Evolutionary conservation across 2,888 invertebrate species (phyloP).

Genomic region (Ctena decussata): DNA sequence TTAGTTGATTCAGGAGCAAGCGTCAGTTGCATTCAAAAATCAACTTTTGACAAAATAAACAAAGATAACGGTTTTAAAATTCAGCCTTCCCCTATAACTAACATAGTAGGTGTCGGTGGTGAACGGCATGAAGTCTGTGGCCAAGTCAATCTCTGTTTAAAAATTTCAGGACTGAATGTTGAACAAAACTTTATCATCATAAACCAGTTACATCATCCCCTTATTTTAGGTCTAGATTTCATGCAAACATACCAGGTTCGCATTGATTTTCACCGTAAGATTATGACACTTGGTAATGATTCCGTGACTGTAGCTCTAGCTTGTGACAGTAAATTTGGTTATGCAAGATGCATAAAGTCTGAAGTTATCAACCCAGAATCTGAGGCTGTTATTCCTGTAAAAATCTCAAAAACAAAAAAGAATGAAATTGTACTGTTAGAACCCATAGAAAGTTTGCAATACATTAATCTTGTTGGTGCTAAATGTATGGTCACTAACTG

Average conservation of each 20-base stretch:
- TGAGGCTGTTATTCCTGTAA: too few species aligned
- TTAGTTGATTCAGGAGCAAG: slow-evolving; percentile 24
- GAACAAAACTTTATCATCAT: neutral
- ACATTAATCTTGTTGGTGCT: slow-evolving; percentile 15
- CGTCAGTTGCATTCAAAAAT: slow-evolving; percentile 19
- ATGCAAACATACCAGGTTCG: slow-evolving; percentile 33
- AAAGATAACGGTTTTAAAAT: neutral
- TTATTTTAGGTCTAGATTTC: neutral
- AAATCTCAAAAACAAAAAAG: too few species aligned
- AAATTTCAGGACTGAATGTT: neutral
- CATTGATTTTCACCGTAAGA: slow-evolving; percentile 30
- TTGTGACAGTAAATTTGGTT: slow-evolving; percentile 29
- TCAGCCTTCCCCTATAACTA: neutral
- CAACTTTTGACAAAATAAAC: neutral
- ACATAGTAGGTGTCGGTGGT: neutral
- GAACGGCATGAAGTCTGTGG: neutral
- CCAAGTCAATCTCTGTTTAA: neutral
- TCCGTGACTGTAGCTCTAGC: slow-evolving; percentile 1
- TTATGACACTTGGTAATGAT: slow-evolving; percentile 18
- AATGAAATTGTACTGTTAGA: neutral
- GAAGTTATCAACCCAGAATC: too few species aligned
- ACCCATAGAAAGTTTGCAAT: neutral
- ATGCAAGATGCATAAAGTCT: slow-evolving; percentile 10
- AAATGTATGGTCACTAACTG: slow-evolving; percentile 3
- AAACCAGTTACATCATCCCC: neutral